Evolutionary conservation across 2,113 vertebrate species (phyloP), one percentile per base, ranked within the genome.

Genomic region (Sakesphorus luctuosus): DNA sequence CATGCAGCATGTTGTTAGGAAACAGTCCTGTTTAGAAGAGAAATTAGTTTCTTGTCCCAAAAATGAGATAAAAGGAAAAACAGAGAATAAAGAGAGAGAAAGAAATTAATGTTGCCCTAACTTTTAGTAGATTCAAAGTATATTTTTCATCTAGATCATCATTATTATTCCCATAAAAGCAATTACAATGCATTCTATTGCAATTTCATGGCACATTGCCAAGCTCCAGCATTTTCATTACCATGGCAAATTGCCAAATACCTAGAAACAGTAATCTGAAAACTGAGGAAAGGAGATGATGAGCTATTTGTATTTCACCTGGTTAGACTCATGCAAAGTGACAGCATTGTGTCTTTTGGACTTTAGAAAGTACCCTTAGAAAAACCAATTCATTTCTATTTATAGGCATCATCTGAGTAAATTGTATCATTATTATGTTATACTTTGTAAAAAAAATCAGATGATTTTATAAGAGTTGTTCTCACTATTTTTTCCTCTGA

Each of bases 1-100:
- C n/a, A 74, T 63, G 73, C 38, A 78, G 13, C 52, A 81, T n/a
- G 76, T 81, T 94, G 53, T 61, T 68, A 87, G 65, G 75, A 95
- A 95, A 86, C 86, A 67, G 73, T 63, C 89, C 93, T 92, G 73
- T 94, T 83, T 31, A 11, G 67, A 96, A 92, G 94, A 95, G 31
- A 85, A 93, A 96, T 94, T 89, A 68, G 38, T 81, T 95, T 78
- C 69, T 66, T 61, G 72, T 40, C 55, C 50, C 31, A 76, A 69
- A 94, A 91, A 88, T 83, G 55, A 92, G 12, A 61, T 92, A 71
- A 62, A 72, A 89, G 44, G 38, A 52, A 93, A 93, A 92, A 53
- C 7, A 82, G 44, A 38, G 15, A 69, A 43, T 89, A 84, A 82
- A 74, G 29, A 77, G 6, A 55, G 14, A 80, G 18, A 84, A 87